phyloP scores from a whole-genome alignment of 2,888 invertebrate genomes.

The Agriopis aurantiaria region DNA sequence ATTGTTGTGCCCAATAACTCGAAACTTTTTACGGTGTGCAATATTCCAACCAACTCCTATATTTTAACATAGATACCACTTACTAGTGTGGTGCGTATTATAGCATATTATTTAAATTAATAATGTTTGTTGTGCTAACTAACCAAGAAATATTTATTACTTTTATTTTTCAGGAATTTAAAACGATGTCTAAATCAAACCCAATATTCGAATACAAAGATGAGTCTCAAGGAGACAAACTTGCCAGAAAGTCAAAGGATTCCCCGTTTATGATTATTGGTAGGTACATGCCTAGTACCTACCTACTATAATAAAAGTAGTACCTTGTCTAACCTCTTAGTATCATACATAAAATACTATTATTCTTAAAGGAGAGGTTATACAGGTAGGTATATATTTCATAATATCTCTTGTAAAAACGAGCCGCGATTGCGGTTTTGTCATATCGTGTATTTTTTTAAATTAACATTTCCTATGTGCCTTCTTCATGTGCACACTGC shows the following conservation, averaged over 20 bases:
- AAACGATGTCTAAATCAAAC: slow-evolving; percentile 68
- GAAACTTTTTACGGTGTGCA: background rate
- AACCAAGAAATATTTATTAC: background rate
- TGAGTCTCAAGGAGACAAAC: slow-evolving; percentile 85
- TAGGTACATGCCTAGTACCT: slow-evolving; percentile 64
- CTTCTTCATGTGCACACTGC: no score
- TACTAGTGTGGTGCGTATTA: no score
- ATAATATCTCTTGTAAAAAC: no score
- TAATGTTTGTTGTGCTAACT: background rate
- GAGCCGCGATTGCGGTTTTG: background rate
- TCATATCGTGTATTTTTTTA: background rate
- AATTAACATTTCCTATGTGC: background rate
- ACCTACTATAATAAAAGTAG: background rate
- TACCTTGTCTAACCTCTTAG: background rate
- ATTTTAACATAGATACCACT: no score
- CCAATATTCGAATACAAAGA: slow-evolving; percentile 80
- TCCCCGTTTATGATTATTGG: slow-evolving; percentile 91
- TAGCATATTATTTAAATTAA: background rate
- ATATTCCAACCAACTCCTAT: background rate
- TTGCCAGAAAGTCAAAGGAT: slow-evolving; percentile 90
- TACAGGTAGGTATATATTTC: no score
- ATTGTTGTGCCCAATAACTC: background rate
- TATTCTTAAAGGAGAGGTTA: no score
- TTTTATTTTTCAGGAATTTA: slow-evolving; percentile 34
- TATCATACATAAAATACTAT: no score